Evolutionary conservation across 2,113 vertebrate genomes (phyloP), one percentile per base, ranked within the genome.

Genomic region (Nanorana parkeri): DNA sequence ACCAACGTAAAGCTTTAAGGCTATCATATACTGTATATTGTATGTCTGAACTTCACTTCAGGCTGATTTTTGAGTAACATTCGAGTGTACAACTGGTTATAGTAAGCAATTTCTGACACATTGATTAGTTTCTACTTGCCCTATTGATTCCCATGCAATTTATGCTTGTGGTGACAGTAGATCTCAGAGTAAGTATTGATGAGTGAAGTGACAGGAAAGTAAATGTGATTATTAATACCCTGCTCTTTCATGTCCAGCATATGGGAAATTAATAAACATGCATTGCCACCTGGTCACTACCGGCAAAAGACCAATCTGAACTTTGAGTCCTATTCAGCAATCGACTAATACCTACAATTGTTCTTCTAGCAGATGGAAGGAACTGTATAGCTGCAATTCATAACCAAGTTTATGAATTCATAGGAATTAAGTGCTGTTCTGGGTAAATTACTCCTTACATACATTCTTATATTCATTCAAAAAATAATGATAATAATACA

Each of bases 191-290:
- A 3, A 32, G 17, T 72, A 73, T 64, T 32, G 68, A 81, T 64
- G 68, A 51, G 36, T 16, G 66, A 60, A 77, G 74, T 77, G 74
- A 63, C n/a, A 64, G 36, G 32, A 23, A 77, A 63, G 58, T 47
- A 64, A 65, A 54, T 65, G 78, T 52, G 36, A 63, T 80, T 56
- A 17, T 72, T 52, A 72, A 71, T 71, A 24, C 19, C 41, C 26
- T 65, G 68, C 36, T 71, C 20, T 54, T 28, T 55, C 19, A 65
- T 21, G 26, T 68, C 51, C 24, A 36, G 32, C 78, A 61, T 67
- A 61, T 69, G 66, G 54, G 26, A 29, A 21, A 71, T 23, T n/a
- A 71, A 71, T 71, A 26, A 6, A 54, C 47, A 54, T 55, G 19
- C 56, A 64, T 41, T 24, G 20, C 41, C 56, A 75, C 36, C 36